Evolutionary conservation across 2,888 invertebrate species (phyloP), one percentile per base, ranked within the genome.

Genomic region (Tanytarsus gracilentus): DNA sequence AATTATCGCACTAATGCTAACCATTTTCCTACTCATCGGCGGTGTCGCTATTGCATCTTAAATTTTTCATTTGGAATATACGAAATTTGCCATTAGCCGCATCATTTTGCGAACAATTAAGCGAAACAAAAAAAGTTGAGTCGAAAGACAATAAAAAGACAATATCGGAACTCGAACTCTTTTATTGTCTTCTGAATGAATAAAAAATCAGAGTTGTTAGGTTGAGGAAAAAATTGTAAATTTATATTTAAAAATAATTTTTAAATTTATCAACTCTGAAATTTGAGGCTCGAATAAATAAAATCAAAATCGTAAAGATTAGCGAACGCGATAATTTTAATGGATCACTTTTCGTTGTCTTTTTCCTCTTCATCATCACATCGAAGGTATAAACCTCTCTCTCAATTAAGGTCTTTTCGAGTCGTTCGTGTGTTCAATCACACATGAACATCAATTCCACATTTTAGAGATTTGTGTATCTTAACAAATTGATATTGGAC

Each of bases 401-500:
- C 11, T 18, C 21, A 50, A 27, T 27, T 29, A 50, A 50, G 26
- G 29, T 16, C 25, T n/a, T 23, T 48, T 48, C 26, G 16, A 50
- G 50, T 16, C 26, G 29, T 16, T 27, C n/a, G n/a, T 50, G 14
- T 27, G 29, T 27, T 27, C 50, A 50, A 26, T 50, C 50, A 50
- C 26, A 50, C 26, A 50, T 26, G 26, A 50, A 50, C 14, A 50
- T 50, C 50, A 50, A 50, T 29, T 50, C 50, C 50, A 50, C 50
- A 27, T 50, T 50, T 29, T 23, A n/a, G 50, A 50, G 26, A 27
- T 50, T 50, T 50, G 27, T 26, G 29, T 27, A 29, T 50, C 23
- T 30, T 44, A 60, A 60, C 49, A 60, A 60, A 60, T 60, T 60
- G 60, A 60, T 60, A 48, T 60, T 33, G 27, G 60, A 16, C 50